Base-by-base conservation (phyloP, 92 coral and sea anemone species). In the Isaurus tuberculatus region DNA sequence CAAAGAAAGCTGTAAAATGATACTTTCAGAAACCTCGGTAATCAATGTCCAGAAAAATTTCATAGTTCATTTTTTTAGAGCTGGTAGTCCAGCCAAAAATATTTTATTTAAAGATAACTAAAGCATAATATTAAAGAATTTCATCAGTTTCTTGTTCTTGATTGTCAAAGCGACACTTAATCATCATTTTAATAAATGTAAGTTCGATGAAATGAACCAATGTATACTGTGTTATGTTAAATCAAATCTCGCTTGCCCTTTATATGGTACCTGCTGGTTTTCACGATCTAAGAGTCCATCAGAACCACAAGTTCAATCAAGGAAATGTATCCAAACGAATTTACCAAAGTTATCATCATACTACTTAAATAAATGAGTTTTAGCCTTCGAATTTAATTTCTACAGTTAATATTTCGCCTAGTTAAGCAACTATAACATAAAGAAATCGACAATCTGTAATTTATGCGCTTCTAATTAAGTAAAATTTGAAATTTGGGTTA, bases 301-400 rank as follows among this genome's bases (percentile, higher is more conserved):
- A 48, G 22, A 72, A 46, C 78, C 14, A 25, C 78, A 42, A 16
- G 60, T 25, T 49, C 75, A 71, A 57, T 43, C 78, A 72, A 72
- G 57, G 8, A 25, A 27, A 42, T 44, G 44, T 11, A 25, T 15
- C 27, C 17, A 23, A 43, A 23, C 36, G 27, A 36, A 8, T 77
- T 32, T 34, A 5, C 29, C 70, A 77, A 60, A 34, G 36, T 17
- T 36, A n/a, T n/a, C n/a, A n/a, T n/a, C 23, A 51, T 34, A 32
- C 32, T 5, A 44, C 5, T 29, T 27, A 29, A 73, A 46, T 31
- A 28, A n/a, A 31, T 23, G 2, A 16, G 2, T 23, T 17, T 10
- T 16, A n/a, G 30, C 29, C 20, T n/a, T 27, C 11, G n/a, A 77
- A 44, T 37, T 8, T 13, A 31, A 34, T 32, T 31, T 13, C 40